Base-by-base conservation (phyloP, 2,888 invertebrate genomes). In the Allophyes oxyacanthae region DNA sequence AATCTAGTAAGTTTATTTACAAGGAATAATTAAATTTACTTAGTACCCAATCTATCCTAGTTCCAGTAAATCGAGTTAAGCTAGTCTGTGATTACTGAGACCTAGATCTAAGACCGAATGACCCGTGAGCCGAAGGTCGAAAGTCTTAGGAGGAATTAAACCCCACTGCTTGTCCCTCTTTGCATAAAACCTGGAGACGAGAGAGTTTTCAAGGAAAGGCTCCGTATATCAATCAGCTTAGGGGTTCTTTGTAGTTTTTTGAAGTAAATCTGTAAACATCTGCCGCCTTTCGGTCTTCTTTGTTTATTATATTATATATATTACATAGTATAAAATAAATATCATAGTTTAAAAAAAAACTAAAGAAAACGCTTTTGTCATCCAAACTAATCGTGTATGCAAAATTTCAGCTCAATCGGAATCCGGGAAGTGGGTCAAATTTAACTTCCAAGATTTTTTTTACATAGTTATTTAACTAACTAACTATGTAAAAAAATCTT, bases 111-210 rank as follows among this genome's bases (percentile, higher is more conserved):
- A 62, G 67, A 68, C 53, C 53, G 60, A 68, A 72, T 72, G 55
- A 50, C 51, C 49, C 58, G 62, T 54, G 60, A 48, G 38, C 49
- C 38, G 42, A 26, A 58, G 65, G 63, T 66, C 57, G 25, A 20
- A 48, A 48, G 56, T 59, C 73, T 74, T 72, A 74, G 69, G 58
- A 41, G 76, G 73, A 52, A 72, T 75, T 74, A 72, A 53, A 69
- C 59, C 63, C 73, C 53, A 57, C 63, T 33, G 40, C 1, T 15
- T 37, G 0, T 6, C 46, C 49, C 45, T 38, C 37, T 53, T 57
- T 58, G 62, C 73, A 63, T 65, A 56, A 45, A 32, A 48, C 33
- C 30, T 10, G 26, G 25, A 36, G 44, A n/a, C 10, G 37, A 13
- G 45, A 25, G 6, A 6, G 11, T 49, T 44, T 59, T 54, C 10